Base-by-base conservation (phyloP, 1,140 invertebrate genomes). In the Galleria mellonella region DNA sequence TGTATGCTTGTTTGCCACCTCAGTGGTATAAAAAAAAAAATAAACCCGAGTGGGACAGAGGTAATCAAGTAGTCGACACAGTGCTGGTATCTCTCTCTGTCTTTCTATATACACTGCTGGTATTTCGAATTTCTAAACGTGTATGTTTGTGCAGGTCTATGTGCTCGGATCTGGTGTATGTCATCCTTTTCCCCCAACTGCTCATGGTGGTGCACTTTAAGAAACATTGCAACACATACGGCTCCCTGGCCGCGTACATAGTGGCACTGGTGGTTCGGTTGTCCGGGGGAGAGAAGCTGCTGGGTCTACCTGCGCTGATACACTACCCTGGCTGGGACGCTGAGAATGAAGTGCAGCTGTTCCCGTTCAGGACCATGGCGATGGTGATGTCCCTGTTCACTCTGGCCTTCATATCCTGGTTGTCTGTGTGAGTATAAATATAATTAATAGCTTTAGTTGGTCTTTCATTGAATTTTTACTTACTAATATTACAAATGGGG, bases 181-280 rank as follows among this genome's bases (percentile, higher is more conserved):
- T 98, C 41, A 98, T 99, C 68, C 90, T 99, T 43, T 99, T 99
- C 84, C 98, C 98, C 0, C 97, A 98, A 86, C 90, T 99, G n/a
- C 89, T 98, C 37, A 97, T 96, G 92, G 97, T 99, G 54, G 96
- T 99, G 4, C 97, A 99, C 86, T 96, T 97, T 81, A 95, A 96
- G 77, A 89, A 93, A 32, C 89, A 96, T 70, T 96, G 95, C 87
- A 99, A 99, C 87, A 98, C 97, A 0, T 99, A 99, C 79, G 98
- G 98, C 13, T 98, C 97, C 13, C 85, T 99, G 15, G 87, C 93
- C 1, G 95, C 94, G 0, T 98, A 98, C 74, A 91, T 97, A 46
- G 89, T 98, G 49, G 97, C 97, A 0, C 89, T 98, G 30, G 54
- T 96, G 17, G 92, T 99, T 14, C 89, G 98, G 1, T 78, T 98